Conservation (phyloP, 2,888 invertebrate genomes). For the Euplexia lucipara region DNA sequence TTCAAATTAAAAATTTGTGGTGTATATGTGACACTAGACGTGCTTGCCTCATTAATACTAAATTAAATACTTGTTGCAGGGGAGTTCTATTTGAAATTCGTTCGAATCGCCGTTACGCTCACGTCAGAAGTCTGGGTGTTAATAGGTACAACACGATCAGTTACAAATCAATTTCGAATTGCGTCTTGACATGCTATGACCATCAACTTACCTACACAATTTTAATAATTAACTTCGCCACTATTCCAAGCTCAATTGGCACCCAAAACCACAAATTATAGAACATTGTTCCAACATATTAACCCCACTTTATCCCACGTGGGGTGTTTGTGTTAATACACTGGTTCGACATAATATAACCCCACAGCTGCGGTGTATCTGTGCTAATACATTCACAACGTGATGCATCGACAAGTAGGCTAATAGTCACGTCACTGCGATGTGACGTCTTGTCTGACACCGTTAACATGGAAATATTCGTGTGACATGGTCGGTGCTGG, state of each 20-base stretch:
- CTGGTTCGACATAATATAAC: background rate
- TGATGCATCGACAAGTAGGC: slow-evolving; percentile 48
- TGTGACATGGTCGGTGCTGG: background rate
- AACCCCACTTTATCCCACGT: background rate
- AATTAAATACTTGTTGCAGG: no score
- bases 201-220: background rate
- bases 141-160: no score
- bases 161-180: no score
- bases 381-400: slow-evolving; percentile 34
- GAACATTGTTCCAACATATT: slow-evolving; percentile 5
- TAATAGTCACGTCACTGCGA: slow-evolving; percentile 45
- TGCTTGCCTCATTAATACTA: no score
- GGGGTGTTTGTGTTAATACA: background rate
- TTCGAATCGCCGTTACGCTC: no score
- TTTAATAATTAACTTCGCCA: background rate
- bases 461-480: slow-evolving; percentile 28
- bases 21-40: no score
- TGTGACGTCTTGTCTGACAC: slow-evolving; percentile 39
- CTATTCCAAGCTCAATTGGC: background rate
- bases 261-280: slow-evolving; percentile 5
- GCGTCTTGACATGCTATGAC: no score
- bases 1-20: no score
- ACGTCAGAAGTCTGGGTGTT: no score
- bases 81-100: no score
- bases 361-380: slow-evolving; percentile 14